Conservation (phyloP, 1,140 invertebrate species). For the Teleogryllus occipitalis region DNA sequence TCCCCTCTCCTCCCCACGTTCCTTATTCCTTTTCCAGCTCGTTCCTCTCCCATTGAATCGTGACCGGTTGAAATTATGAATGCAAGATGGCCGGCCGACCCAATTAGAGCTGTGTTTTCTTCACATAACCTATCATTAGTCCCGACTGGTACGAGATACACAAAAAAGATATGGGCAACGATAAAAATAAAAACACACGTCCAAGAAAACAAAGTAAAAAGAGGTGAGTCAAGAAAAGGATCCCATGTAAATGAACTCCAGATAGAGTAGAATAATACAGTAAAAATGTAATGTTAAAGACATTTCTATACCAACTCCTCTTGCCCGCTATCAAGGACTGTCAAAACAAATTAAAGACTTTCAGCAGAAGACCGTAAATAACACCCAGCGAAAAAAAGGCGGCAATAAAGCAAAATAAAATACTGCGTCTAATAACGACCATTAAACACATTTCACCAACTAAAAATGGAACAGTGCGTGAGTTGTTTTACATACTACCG, state of each 20-base stretch:
- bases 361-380: background rate
- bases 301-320: background rate
- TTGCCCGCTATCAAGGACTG: background rate
- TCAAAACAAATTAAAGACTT: background rate
- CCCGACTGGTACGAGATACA: background rate
- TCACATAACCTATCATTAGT: conserved; percentile 20
- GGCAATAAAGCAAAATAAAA: background rate
- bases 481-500: too few species aligned
- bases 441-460: too few species aligned
- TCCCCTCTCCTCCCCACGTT: background rate
- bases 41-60: conserved; percentile 12
- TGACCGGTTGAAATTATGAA: conserved; percentile 20
- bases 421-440: too few species aligned
- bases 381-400: background rate
- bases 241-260: conserved; percentile 10
- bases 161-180: conserved; percentile 4
- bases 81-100: conserved; percentile 17
- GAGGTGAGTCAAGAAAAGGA: background rate
- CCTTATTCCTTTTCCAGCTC: background rate
- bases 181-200: conserved; percentile 9
- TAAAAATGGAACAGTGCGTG: too few species aligned
- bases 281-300: background rate
- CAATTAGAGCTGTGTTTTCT: conserved; percentile 19
- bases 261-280: conserved; percentile 7
- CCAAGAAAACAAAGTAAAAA: background rate